Evolutionary conservation across 2,888 invertebrate species (phyloP).

Genomic region (Nephrotoma guestfalica): DNA sequence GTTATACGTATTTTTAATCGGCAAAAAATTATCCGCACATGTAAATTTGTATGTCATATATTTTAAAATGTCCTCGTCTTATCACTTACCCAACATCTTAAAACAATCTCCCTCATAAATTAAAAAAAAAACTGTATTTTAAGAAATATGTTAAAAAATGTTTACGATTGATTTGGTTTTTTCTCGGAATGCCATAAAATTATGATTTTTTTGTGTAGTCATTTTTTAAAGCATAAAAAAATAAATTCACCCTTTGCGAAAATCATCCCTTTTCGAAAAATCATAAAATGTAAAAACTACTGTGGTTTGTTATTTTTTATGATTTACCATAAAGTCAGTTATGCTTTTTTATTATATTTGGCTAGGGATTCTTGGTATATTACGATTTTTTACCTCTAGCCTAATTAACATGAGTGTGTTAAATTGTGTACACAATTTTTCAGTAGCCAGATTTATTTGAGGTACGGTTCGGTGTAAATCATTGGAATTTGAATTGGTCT

Average conservation of each 20-base stretch:
- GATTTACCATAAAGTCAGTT: background rate
- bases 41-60: background rate
- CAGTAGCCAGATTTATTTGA: background rate
- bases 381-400: background rate
- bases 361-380: background rate
- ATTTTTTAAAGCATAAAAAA: background rate
- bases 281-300: background rate
- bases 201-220: background rate
- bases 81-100: background rate
- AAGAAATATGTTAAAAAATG: background rate
- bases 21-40: background rate
- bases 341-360: background rate
- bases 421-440: background rate
- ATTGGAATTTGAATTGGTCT: background rate
- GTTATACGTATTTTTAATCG: background rate
- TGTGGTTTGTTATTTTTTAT: background rate
- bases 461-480: background rate
- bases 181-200: background rate
- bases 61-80: background rate
- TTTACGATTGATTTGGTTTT: background rate
- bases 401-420: background rate
- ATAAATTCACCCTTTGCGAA: background rate
- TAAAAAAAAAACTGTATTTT: background rate
- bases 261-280: background rate
- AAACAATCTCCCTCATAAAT: background rate